Evolutionary conservation across 2,888 invertebrate genomes (phyloP), one percentile per base, ranked within the genome.

Genomic region (Conomelus anceps): DNA sequence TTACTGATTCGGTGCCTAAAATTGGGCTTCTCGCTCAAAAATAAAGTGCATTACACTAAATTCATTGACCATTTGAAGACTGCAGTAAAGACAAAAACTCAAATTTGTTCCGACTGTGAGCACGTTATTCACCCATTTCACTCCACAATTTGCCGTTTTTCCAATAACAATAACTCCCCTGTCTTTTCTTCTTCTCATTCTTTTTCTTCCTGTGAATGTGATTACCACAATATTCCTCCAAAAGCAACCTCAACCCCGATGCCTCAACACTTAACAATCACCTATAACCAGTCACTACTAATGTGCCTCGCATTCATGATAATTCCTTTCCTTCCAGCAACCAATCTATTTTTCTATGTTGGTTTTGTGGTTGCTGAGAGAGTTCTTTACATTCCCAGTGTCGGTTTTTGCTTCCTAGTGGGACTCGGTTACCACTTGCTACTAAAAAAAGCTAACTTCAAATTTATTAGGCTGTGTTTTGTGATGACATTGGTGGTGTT

Each of bases 341-440:
- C 98, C 92, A 99, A 99, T 95, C 94, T 99, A 92, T 96, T 99
- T 94, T 98, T 99, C 94, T 99, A 99, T 94, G 99, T 99, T 90
- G 99, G 99, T 88, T 99, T 99, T 94, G 99, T 99, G 91, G 97
- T 99, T 89, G 99, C 99, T 90, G 99, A 99, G 94, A 95, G 99
- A 91, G 96, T 99, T 91, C 95, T 99, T 91, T 99, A 99, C 94
- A 95, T 99, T 93, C 99, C 99, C 88, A 98, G 98, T 94, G 97
- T 99, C 92, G 99, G 99, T 89, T 97, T 97, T 94, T 99, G 98
- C 94, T 95, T 99, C 92, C 94, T 99, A 91, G 94, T 98, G 90
- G 98, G 97, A 89, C 94, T 96, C 91, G 97, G 97, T 84, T 94
- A 95, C 90, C 94, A 95, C 84, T 95, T 91, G 34, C 85, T 92